Percentiles rank a stretch among this genome's conserved stretches.
These are phyloP conservation scores for Athalia circularis DNA, from an alignment of 2,888 invertebrate genomes.

Conservation along the genomic window DNA sequence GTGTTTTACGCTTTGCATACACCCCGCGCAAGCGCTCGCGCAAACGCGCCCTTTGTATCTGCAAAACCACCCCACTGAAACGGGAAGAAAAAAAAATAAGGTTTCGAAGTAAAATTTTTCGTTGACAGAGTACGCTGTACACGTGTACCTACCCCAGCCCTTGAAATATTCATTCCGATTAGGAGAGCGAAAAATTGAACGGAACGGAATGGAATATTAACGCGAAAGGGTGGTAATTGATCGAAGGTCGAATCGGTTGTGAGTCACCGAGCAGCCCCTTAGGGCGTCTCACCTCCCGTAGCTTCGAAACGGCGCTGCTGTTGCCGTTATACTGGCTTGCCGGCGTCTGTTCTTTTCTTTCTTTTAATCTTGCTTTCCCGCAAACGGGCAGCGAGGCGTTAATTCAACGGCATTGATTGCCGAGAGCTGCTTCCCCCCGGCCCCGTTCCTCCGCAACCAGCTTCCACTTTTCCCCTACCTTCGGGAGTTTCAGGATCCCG, in stretches of 20 bases:
- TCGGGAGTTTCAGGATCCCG: constrained; percentile 24
- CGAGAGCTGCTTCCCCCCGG: constrained; percentile 60
- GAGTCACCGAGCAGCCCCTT: constrained; percentile 33
- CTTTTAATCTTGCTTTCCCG: constrained; percentile 73
- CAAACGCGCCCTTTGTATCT: constrained; percentile 33
- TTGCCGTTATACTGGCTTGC: neutral
- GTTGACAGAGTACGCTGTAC: neutral
- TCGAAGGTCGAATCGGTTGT: neutral
- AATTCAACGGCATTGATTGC: constrained; percentile 74
- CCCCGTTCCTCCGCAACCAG: constrained; percentile 49
- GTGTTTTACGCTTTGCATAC: constrained; percentile 63
- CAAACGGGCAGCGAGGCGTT: constrained; percentile 73
- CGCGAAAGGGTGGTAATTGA: neutral
- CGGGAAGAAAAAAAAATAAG: neutral
- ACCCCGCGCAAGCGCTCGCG: constrained; percentile 59
- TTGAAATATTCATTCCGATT: neutral
- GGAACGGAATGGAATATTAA: neutral
- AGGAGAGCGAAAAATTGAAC: neutral
- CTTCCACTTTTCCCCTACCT: constrained; percentile 51
- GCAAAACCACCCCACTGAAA: neutral
- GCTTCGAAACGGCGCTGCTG: neutral
- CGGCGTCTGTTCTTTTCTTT: constrained; percentile 65
- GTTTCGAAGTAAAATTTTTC: neutral
- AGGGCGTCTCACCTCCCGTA: neutral
- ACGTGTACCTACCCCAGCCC: no score